Percentiles rank a stretch among this genome's conserved stretches.
These are phyloP conservation scores for Leptocoma aspasia DNA, from an alignment of 2,113 vertebrate species.

Conservation along the genomic window DNA sequence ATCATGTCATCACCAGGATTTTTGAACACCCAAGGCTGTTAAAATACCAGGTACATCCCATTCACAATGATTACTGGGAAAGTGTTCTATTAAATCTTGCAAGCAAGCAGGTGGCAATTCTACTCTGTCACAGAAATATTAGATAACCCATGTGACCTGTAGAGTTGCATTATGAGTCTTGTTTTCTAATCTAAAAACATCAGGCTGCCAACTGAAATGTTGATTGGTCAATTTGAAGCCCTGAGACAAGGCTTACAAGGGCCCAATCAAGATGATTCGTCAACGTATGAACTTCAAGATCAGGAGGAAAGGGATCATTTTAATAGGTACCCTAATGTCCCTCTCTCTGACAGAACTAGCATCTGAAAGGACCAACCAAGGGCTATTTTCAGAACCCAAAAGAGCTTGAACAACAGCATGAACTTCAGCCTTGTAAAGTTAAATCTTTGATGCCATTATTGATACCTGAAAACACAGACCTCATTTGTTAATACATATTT, in stretches of 20 bases:
- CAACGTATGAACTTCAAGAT: background rate
- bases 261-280: background rate
- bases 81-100: background rate
- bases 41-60: background rate
- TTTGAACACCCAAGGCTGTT: background rate
- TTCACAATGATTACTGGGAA: background rate
- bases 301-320: background rate
- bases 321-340: background rate
- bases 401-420: background rate
- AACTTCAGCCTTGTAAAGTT: background rate
- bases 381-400: background rate
- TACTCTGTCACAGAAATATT: background rate
- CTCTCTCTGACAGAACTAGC: background rate
- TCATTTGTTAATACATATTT: background rate
- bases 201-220: background rate
- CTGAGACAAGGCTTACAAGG: background rate
- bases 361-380: background rate
- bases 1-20: background rate
- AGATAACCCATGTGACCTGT: background rate
- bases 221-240: background rate
- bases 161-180: background rate
- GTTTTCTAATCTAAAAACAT: background rate
- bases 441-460: background rate
- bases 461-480: background rate
- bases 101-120: background rate